A percentile compares a stretch with the other conserved stretches of the same genome.
Evolutionary conservation across 2,888 invertebrate species (phyloP).

Genomic region (Thecophora atra): DNA sequence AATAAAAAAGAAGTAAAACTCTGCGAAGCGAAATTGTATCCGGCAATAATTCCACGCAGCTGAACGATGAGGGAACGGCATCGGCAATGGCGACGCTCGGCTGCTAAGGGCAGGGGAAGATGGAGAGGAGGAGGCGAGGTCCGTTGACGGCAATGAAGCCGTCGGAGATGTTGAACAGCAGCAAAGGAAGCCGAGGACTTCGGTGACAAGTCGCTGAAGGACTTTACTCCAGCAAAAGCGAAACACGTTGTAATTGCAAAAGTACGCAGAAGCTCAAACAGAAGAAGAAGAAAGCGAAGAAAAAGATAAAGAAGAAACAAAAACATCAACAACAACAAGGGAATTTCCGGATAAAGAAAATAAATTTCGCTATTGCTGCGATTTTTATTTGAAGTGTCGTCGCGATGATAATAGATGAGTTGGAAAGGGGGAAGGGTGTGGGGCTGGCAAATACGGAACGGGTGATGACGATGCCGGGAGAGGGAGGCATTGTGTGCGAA

Average conservation of each 20-base stretch:
- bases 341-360: constrained; percentile 32
- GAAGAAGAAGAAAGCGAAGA: neutral
- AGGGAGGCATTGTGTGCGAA: neutral
- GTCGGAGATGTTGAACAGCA: constrained; percentile 14
- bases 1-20: constrained; percentile 10
- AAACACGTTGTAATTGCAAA: constrained; percentile 42
- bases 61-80: constrained; percentile 7
- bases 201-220: constrained; percentile 25
- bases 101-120: too few species aligned
- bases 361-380: constrained; percentile 36
- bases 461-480: neutral
- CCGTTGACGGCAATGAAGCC: neutral
- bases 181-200: neutral
- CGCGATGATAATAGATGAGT: neutral
- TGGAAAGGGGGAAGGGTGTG: neutral
- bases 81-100: neutral
- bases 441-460: neutral
- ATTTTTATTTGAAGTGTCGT: constrained; percentile 37
- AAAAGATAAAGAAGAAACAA: neutral
- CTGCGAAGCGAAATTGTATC: constrained; percentile 41
- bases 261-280: constrained; percentile 33
- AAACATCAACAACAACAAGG: neutral
- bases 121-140: too few species aligned
- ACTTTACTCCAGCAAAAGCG: constrained; percentile 30
- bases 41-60: constrained; percentile 42